Evolutionary conservation across 2,888 invertebrate genomes (phyloP), one percentile per base, ranked within the genome.

Genomic region (Chesias legatella): DNA sequence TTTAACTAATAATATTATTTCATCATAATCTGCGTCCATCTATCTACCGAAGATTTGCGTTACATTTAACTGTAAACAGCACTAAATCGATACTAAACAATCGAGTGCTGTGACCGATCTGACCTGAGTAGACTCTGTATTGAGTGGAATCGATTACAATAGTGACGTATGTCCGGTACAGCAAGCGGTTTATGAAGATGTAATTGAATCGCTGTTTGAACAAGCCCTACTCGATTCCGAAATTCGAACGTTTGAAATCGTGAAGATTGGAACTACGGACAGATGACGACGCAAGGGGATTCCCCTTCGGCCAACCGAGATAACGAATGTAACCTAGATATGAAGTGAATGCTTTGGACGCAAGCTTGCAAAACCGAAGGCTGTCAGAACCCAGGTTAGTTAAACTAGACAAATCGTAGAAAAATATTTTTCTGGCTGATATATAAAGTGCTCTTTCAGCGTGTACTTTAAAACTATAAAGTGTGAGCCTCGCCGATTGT

Each of bases 111-210:
- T 33, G 42, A 26, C 36, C 50, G 45, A 39, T 51, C 33, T 43
- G 36, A 43, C 39, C 26, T 33, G 29, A 42, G 39, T 39, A 37
- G 43, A 34, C 37, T 37, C 34, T 33, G 43, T 43, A 50, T 53
- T 42, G 46, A 47, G 37, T 44, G 37, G 51, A 53, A 53, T 44
- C 48, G 42, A 45, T 51, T 43, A 42, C 44, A 41, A 48, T 39
- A 47, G 33, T 23, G 34, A 37, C 25, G 42, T 24, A 34, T 11
- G n/a, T 25, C 9, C 32, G 32, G 45, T 30, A 40, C 33, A 39
- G 21, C 27, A 36, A 42, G 40, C 39, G 37, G 43, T 43, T 39
- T 36, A 39, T 29, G 34, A 38, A 46, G 32, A 20, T 13, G 38
- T 52, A 50, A 53, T 51, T 44, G 40, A 44, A 46, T 43, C 28